Evolutionary conservation across 2,113 vertebrate species (phyloP), one percentile per base, ranked within the genome.

Genomic region (Dissostichus mawsoni): DNA sequence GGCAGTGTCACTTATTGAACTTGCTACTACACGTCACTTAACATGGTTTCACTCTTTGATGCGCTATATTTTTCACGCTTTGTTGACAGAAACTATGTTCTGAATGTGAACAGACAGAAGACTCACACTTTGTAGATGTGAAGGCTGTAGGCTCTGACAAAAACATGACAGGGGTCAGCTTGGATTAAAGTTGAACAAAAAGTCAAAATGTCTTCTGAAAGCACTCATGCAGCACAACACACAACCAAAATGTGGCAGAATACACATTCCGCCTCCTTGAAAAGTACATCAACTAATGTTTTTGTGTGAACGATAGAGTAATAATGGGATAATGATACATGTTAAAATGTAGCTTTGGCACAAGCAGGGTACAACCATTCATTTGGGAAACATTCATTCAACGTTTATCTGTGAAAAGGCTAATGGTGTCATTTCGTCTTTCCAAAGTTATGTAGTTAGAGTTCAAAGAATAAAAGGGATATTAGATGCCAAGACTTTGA

Each of bases 1-100:
- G 23, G 62, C 45, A 53, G 4, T 5, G 4, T 53, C 44, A 44
- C 25, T 69, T 65, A 50, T 36, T 71, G 41, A 76, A 66, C 73
- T 50, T 72, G 16, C 69, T 33, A 57, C 29, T 29, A 29, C 29
- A 29, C 29, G 29, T 29, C 69, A 56, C 23, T 5, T 1, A 36
- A 44, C 9, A 7, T 29, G 18, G 18, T 41, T 23, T 51, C 25
- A 18, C 18, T 17, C 58, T 73, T 66, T 51, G 36, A 61, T 72
- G 11, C 63, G 63, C n/a, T 3, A 12, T 25, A 1, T 45, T 13
- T 12, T 29, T 74, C 59, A 74, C 0, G 3, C 50, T 64, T 41
- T 53, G 71, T 36, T 52, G 57, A 62, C 18, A 14, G 29, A 62
- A 17, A 10, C 25, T 33, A 4, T 14, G 23, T 41, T 48, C 51